phyloP scores from a whole-genome alignment of 2,888 invertebrate species.

The Hemistola chrysoprasaria region DNA sequence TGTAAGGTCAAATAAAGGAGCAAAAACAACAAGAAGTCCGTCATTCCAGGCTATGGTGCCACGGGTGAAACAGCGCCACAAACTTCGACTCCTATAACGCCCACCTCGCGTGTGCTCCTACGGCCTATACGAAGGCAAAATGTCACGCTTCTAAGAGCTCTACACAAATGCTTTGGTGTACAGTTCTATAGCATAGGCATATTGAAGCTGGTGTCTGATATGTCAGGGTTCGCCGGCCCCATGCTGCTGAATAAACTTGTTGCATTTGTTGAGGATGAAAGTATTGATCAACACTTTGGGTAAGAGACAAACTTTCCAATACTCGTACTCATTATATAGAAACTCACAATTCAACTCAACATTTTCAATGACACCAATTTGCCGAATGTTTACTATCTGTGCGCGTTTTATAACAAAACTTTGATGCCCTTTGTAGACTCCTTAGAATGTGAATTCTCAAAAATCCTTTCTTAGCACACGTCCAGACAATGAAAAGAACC shows the following conservation, averaged over 20 bases:
- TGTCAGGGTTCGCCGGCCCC: slow-evolving; percentile 94
- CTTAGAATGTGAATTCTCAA: too few relatives aligned
- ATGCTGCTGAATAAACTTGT: slow-evolving; percentile 92
- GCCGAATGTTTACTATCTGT: too few relatives aligned
- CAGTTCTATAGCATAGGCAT: slow-evolving; percentile 93
- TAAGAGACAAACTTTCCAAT: slow-evolving; percentile 48
- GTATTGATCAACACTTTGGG: slow-evolving; percentile 85
- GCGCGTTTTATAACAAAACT: too few relatives aligned
- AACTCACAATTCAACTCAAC: too few relatives aligned
- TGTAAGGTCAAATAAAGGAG: too few relatives aligned
- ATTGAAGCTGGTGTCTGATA: slow-evolving; percentile 91
- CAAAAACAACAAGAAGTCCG: too few relatives aligned
- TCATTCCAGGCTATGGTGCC: slow-evolving; percentile 60
- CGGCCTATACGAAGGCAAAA: slow-evolving; percentile 63
- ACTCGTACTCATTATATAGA: too few relatives aligned
- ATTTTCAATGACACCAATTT: too few relatives aligned
- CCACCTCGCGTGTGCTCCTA: slow-evolving; percentile 58
- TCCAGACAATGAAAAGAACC: too few relatives aligned
- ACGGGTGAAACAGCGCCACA: slow-evolving; percentile 56
- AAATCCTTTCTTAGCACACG: too few relatives aligned
- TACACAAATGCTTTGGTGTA: slow-evolving; percentile 89
- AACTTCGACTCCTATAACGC: slow-evolving; percentile 63
- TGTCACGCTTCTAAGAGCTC: slow-evolving; percentile 84
- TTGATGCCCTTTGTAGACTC: too few relatives aligned
- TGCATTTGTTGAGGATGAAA: slow-evolving; percentile 87